Conservation (phyloP, 2,888 invertebrate species). For the Mesorhabditis sp. region DNA sequence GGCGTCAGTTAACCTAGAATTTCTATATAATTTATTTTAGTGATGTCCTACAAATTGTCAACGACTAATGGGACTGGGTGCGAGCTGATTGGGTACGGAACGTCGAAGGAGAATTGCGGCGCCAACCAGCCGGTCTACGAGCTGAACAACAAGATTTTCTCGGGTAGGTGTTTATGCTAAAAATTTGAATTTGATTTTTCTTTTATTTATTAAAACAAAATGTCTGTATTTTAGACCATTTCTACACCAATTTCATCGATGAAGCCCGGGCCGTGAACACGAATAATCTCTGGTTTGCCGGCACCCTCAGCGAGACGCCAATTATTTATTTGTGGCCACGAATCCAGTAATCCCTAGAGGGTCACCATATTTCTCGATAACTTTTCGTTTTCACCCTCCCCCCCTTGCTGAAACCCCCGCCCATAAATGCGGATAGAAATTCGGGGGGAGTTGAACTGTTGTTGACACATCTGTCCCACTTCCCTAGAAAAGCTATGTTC, state of each 20-base stretch:
- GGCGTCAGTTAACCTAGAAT: neutral
- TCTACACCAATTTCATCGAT: neutral
- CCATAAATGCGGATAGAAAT: no score
- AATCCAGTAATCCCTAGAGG: neutral
- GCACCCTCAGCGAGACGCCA: neutral
- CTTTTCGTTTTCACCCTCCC: no score
- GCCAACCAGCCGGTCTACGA: neutral
- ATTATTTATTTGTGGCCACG: neutral
- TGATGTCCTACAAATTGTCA: neutral
- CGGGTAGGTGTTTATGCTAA: neutral
- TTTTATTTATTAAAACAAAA: no score
- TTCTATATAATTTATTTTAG: neutral
- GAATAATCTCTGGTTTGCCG: constrained; percentile 4
- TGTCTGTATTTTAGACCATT: neutral
- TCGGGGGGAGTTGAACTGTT: no score
- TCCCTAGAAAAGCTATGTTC: no score
- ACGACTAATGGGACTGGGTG: neutral
- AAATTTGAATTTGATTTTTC: neutral
- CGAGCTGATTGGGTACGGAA: neutral
- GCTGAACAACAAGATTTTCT: constrained; percentile 3
- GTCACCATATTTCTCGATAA: no score
- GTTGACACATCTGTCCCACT: no score
- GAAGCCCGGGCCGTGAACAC: constrained; percentile 5
- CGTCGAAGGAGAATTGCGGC: neutral
- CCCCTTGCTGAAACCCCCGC: no score